Evolutionary conservation across 2,113 vertebrate genomes (phyloP).

Genomic region (Boulengeromyrus knoepffleri): DNA sequence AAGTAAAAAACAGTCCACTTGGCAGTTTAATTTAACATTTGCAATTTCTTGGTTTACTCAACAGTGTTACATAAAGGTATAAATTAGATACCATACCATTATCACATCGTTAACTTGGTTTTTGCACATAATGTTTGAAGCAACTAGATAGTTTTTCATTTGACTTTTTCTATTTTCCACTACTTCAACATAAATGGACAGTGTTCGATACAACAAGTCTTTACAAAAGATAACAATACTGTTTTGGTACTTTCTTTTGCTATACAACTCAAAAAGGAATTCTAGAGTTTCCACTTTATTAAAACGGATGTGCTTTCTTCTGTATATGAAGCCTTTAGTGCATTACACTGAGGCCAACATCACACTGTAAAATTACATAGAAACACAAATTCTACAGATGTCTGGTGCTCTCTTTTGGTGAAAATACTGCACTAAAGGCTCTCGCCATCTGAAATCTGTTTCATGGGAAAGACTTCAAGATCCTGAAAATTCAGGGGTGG

Average conservation of each 20-base stretch:
- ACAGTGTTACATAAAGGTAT: not conserved
- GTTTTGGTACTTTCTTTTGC: not conserved
- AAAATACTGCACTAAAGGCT: not conserved
- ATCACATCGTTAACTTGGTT: not conserved
- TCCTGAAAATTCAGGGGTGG: not conserved
- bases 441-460: not conserved
- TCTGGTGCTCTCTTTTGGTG: slow-evolving; percentile 47
- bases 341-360: not conserved
- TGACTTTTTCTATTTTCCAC: not conserved
- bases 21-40: not conserved
- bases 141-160: not conserved
- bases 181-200: not conserved
- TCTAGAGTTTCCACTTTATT: not conserved
- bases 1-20: not conserved
- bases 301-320: not conserved
- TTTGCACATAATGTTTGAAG: not conserved
- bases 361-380: not conserved
- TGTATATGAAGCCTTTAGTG: not conserved
- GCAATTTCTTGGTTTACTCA: not conserved
- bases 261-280: not conserved
- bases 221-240: not conserved
- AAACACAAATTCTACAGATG: not conserved
- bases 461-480: not conserved
- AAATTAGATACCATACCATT: not conserved
- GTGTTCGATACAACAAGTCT: not conserved